A percentile compares a stretch with the other conserved stretches of the same genome.
phyloP scores from a whole-genome alignment of 2,888 invertebrate species.

The Limnephilus rhombicus region DNA sequence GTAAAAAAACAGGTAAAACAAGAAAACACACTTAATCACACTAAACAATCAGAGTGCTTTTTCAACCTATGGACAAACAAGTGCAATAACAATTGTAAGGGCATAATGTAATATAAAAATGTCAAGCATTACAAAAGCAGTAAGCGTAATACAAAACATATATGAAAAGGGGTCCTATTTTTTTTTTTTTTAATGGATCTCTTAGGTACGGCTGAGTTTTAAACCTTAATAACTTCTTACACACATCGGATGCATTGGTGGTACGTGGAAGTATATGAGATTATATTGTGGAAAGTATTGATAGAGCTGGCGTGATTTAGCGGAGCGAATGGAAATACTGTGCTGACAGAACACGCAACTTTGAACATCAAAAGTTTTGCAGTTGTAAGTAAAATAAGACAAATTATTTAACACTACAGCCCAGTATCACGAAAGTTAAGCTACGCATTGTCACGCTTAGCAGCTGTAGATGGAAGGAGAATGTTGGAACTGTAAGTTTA shows the following conservation, averaged over 20 bases:
- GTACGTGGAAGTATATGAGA: conserved; percentile 2
- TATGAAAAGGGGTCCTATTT: not conserved
- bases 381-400: conserved; percentile 15
- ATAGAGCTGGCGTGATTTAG: conserved; percentile 59
- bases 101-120: not conserved
- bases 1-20: not conserved
- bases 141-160: not conserved
- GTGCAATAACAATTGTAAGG: not conserved
- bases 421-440: conserved; percentile 42
- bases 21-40: not conserved
- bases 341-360: conserved; percentile 52
- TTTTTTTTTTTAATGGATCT: not conserved
- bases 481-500: not conserved
- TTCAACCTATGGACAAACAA: not conserved
- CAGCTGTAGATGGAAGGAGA: not conserved
- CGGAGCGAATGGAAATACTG: conserved; percentile 43
- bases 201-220: not conserved
- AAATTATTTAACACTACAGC: conserved; percentile 22
- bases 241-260: conserved; percentile 65
- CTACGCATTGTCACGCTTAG: not conserved
- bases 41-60: not conserved
- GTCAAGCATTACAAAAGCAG: not conserved
- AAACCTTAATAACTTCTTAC: conserved; percentile 58
- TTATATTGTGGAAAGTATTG: conserved; percentile 17
- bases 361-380: conserved; percentile 1